Evolutionary conservation across 2,797 vertebrate genomes (phyloP), one percentile per base, ranked within the genome.

Genomic region (Falco concolor): DNA sequence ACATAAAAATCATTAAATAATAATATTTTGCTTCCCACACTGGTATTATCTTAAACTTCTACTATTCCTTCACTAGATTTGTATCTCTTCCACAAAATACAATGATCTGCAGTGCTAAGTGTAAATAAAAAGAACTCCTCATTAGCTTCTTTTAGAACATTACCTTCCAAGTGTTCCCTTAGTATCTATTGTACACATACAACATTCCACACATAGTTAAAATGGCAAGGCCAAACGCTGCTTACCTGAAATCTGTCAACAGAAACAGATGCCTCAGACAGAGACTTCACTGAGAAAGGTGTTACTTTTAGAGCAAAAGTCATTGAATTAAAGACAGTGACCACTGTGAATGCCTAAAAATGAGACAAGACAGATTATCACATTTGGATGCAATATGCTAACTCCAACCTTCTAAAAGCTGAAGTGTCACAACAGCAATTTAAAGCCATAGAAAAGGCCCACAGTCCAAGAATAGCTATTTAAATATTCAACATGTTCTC

Each of bases 291-390:
- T 18, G 99, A 99, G 93, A 99, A 99, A 0, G 99, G 99, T 5
- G 99, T 99, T 88, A 99, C 99, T 98, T 99, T 99, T 85, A 99
- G 98, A 90, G 99, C 99, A 98, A 99, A 99, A 79, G 99, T 99
- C 99, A 99, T 99, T 69, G 99, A 98, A 85, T 99, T 99, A 94
- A 99, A 99, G 83, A 99, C 98, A 10, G 99, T 99, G 65, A 99
- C 99, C 83, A 99, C 99, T 16, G 99, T 99, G 96, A 99, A 99
- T 61, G 99, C 99, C 99, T 99, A 92, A 83, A 96, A 92, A 89
- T 0, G n/a, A 76, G 75, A 94, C 56, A 76, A 79, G 53, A 93
- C 45, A 95, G 17, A 82, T 8, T 75, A 87, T 56, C 27, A 30
- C 28, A 24, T 85, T 79, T 42, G 60, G 49, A 63, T 40, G 40